Percentiles rank a stretch among this genome's conserved stretches.
These are phyloP conservation scores for Portunus trituberculatus DNA, from an alignment of 1,140 invertebrate genomes.

Conservation along the genomic window DNA sequence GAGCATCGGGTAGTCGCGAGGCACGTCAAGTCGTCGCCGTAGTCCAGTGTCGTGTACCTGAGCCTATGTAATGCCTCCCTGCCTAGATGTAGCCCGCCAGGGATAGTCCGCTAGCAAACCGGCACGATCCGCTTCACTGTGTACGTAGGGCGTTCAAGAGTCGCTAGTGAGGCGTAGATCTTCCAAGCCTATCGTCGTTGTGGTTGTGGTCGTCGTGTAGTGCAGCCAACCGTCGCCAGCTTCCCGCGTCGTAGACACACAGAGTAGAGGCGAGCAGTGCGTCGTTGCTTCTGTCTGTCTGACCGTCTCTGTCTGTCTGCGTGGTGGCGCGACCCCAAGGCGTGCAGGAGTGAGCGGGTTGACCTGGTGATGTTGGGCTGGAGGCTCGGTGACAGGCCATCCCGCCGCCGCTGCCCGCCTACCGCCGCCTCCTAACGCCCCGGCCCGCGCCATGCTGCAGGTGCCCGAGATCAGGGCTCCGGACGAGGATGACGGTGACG, in stretches of 20 bases:
- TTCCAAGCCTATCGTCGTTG: background rate
- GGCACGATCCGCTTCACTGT: background rate
- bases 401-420: slow-evolving; percentile 30
- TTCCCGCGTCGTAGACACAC: no score
- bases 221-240: background rate
- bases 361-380: slow-evolving; percentile 52
- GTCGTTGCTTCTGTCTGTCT: background rate
- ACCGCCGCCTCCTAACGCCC: slow-evolving; percentile 36
- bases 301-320: background rate
- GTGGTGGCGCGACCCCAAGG: background rate
- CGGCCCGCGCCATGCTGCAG: slow-evolving; percentile 48
- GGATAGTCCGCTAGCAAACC: background rate
- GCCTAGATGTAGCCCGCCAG: background rate
- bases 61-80: background rate
- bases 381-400: background rate
- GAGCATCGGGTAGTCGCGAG: background rate
- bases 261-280: background rate
- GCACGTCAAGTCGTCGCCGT: background rate
- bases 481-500: slow-evolving; percentile 59
- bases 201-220: background rate
- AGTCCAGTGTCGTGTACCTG: background rate
- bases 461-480: slow-evolving; percentile 64
- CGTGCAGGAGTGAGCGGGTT: no score
- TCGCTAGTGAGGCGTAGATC: background rate
- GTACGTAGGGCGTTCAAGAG: no score